These are phyloP conservation scores for Notamacropus eugenii DNA, from an alignment of 2,797 vertebrate species.

Conservation along the genomic window DNA sequence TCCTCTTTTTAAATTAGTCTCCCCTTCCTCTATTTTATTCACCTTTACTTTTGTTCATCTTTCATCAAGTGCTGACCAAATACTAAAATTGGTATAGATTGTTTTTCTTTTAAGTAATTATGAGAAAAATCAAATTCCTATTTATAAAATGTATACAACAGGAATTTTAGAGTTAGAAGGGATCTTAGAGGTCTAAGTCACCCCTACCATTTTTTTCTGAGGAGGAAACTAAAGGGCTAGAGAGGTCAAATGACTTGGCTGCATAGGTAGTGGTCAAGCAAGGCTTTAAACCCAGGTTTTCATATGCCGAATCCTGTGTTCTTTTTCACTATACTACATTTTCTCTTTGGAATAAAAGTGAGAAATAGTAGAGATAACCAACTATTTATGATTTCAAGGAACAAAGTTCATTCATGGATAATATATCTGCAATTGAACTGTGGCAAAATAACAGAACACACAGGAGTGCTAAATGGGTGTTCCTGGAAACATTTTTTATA, in stretches of 20 bases:
- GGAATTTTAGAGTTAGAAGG: neutral
- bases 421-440: neutral
- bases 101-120: neutral
- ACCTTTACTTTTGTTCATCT: constrained; percentile 9
- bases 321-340: neutral
- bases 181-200: neutral
- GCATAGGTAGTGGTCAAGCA: neutral
- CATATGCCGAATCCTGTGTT: neutral
- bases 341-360: neutral
- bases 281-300: neutral
- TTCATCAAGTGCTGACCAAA: neutral
- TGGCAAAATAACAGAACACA: neutral
- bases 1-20: neutral
- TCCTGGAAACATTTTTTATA: neutral
- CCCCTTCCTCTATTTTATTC: neutral
- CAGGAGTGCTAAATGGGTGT: neutral
- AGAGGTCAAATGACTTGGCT: neutral
- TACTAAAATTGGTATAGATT: neutral
- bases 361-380: neutral
- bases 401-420: neutral
- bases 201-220: neutral
- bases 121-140: neutral
- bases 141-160: neutral
- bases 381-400: neutral
- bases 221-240: neutral